These are phyloP conservation scores for Torymus tubicola DNA, from an alignment of 2,888 invertebrate genomes.

Conservation along the genomic window DNA sequence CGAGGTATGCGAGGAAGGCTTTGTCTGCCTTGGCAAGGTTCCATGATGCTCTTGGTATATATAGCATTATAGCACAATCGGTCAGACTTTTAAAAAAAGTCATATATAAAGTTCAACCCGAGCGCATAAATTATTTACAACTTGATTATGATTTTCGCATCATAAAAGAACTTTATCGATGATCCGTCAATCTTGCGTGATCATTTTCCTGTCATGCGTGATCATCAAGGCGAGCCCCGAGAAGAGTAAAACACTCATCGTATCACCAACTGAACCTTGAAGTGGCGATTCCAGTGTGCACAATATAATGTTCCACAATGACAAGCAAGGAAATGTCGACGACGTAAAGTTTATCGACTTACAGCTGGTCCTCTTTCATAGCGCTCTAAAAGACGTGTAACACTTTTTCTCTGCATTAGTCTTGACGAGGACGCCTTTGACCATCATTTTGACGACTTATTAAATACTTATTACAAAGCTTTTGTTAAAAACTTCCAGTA, in stretches of 20 bases:
- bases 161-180: conserved; percentile 61
- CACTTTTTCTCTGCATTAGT: conserved; percentile 79
- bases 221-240: not conserved
- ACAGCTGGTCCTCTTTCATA: conserved; percentile 78
- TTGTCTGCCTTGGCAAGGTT: conserved; percentile 78
- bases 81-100: conserved; percentile 69
- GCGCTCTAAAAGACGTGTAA: conserved; percentile 78
- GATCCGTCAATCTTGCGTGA: conserved; percentile 65
- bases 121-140: conserved; percentile 59
- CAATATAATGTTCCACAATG: conserved; percentile 79
- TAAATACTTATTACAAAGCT: conserved; percentile 78
- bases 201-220: conserved; percentile 40
- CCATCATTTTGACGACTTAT: conserved; percentile 76
- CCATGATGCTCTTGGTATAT: conserved; percentile 80
- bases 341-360: conserved; percentile 80
- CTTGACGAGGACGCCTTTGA: conserved; percentile 75
- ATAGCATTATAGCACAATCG: conserved; percentile 77
- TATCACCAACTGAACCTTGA: conserved; percentile 74
- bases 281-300: conserved; percentile 81
- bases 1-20: conserved; percentile 76
- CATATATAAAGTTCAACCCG: conserved; percentile 67
- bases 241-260: conserved; percentile 26
- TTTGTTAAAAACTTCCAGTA: conserved; percentile 75
- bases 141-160: conserved; percentile 60
- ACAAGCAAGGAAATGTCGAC: conserved; percentile 72